Evolutionary conservation across 2,797 vertebrate species (phyloP).

Genomic region (Hemitrygon akajei): DNA sequence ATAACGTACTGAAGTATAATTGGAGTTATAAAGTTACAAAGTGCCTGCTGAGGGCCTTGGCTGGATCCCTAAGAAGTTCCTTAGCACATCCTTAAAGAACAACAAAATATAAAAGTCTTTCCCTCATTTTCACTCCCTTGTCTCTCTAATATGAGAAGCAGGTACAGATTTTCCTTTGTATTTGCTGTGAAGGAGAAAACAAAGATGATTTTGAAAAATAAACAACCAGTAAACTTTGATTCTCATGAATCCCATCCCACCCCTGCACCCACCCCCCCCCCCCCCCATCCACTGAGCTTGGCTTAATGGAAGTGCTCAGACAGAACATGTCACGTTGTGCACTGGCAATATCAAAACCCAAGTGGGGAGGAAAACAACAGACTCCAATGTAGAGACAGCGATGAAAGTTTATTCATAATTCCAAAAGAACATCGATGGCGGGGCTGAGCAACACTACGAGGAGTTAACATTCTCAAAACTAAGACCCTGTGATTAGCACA

Average conservation of each 20-base stretch:
- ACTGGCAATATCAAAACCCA: no score
- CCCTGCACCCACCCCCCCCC: no score
- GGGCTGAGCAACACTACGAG: no score
- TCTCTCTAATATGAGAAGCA: not conserved
- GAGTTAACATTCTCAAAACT: no score
- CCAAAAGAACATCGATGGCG: no score
- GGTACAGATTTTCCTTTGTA: not conserved
- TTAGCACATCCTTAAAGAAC: not conserved
- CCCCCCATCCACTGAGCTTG: no score
- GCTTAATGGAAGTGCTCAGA: no score
- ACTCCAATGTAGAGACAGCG: no score
- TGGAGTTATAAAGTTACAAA: not conserved
- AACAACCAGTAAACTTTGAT: not conserved
- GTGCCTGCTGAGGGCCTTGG: not conserved
- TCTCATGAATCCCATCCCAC: not conserved
- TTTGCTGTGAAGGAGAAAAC: not conserved
- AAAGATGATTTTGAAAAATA: not conserved
- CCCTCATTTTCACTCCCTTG: not conserved
- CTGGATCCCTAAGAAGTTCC: not conserved
- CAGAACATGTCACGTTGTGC: no score
- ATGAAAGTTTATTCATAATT: no score
- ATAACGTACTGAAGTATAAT: not conserved
- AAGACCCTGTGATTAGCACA: no score
- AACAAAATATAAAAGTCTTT: not conserved
- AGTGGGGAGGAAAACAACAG: no score